A percentile compares a stretch with the other conserved stretches of the same genome.
phyloP scores from a whole-genome alignment of 1,140 invertebrate species.

The Euglossa dilemma region DNA sequence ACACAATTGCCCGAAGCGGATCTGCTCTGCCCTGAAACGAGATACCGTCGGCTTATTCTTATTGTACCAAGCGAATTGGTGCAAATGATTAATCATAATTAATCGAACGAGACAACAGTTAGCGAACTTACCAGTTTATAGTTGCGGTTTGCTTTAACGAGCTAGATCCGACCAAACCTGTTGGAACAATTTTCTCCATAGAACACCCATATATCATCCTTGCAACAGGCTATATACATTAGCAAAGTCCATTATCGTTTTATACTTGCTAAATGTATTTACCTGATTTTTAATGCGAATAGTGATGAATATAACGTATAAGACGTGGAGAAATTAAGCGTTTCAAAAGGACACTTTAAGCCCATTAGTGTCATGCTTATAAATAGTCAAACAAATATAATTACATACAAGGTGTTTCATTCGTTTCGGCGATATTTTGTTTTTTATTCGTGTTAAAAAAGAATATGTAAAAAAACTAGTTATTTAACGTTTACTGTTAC shows the following conservation, averaged over 20 bases:
- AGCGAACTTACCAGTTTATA: conserved; percentile 26
- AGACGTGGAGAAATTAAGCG: neutral
- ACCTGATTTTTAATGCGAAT: neutral
- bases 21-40: conserved; percentile 7
- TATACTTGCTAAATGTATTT: neutral
- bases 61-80: conserved; percentile 48
- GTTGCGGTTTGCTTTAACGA: conserved; percentile 36
- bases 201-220: neutral
- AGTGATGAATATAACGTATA: neutral
- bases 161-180: conserved; percentile 53
- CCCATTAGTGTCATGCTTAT: neutral
- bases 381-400: neutral
- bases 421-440: too few relatives aligned
- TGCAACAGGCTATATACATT: neutral
- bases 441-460: too few relatives aligned
- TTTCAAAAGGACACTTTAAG: neutral
- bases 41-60: neutral
- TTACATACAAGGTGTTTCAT: too few relatives aligned
- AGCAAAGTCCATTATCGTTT: conserved; percentile 12
- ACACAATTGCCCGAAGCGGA: conserved; percentile 30
- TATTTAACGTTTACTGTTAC: too few relatives aligned
- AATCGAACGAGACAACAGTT: conserved; percentile 58
- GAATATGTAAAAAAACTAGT: too few relatives aligned
- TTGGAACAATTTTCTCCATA: conserved; percentile 35
- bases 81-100: conserved; percentile 64